Percentiles rank a stretch among this genome's conserved stretches.
Evolutionary conservation across 2,113 vertebrate genomes (phyloP).

Genomic region (Pholis gunnellus): DNA sequence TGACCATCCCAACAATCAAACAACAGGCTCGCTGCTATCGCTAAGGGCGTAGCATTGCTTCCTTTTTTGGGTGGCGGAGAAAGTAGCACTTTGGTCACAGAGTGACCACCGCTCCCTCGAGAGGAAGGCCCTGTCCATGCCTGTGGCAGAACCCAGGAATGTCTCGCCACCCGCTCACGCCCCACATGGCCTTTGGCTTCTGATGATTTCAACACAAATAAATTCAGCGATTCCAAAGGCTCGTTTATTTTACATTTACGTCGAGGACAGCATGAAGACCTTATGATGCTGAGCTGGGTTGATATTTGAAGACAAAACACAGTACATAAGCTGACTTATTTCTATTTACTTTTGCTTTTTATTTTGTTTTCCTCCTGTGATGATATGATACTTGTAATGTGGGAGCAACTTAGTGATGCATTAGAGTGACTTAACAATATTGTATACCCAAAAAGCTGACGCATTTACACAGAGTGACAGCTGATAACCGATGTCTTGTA

Average conservation of each 20-base stretch:
- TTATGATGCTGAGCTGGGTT: neutral
- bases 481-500: neutral
- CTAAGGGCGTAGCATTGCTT: constrained; percentile 46
- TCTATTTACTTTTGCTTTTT: neutral
- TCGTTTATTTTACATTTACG: constrained; percentile 1
- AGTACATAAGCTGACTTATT: neutral
- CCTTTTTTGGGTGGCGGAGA: constrained; percentile 62
- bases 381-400: neutral
- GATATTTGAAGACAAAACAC: neutral
- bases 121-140: constrained; percentile 58
- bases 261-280: neutral
- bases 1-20: neutral
- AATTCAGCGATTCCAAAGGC: constrained; percentile 18
- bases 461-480: neutral
- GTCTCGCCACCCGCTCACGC: constrained; percentile 30
- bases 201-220: constrained; percentile 58
- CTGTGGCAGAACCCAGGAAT: constrained; percentile 73
- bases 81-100: constrained; percentile 57
- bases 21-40: constrained; percentile 10
- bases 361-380: neutral
- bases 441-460: neutral
- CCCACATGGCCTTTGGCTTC: constrained; percentile 49
- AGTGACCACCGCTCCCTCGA: constrained; percentile 53
- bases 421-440: neutral
- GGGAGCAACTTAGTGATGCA: neutral